Base-by-base conservation (phyloP, 2,113 vertebrate species). In the Axis porcinus region DNA sequence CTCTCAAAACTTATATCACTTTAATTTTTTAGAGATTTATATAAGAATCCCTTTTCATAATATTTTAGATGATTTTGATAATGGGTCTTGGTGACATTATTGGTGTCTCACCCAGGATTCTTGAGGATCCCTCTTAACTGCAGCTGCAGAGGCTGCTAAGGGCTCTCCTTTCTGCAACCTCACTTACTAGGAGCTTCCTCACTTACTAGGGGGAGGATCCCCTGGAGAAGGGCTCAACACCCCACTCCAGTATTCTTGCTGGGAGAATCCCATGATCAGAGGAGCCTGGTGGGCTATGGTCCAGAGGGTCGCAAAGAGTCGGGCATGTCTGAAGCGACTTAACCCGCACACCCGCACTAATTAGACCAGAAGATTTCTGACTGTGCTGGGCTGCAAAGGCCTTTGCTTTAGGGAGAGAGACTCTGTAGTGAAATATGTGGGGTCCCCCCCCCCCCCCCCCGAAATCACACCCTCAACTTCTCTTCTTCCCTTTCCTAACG, bases 321-420 rank as follows among this genome's bases (percentile, higher is more conserved):
- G 0, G 40, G 43, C 9, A 43, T 0, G 3, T 2, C 23, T 43
- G 70, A 15, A 76, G 12, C 0, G 0, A 43, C 70, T 14, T 76
- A 43, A 6, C 70, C 14, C 0, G 0, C 70, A 76, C 1, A 27
- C 40, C 43, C 0, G 1, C 4, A 19, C 30, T 52, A 21, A 7
- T 27, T 3, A n/a, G 58, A 30, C n/a, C 19, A 16, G 79, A 60
- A 28, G 30, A 52, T 21, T 28, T 43, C 12, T 45, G n/a, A 27
- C 36, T 30, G 36, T 81, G 8, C 52, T 88, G 43, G 36, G 13
- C 17, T 54, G 23, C 55, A 55, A 52, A 62, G 45, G 25, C 6
- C 7, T 23, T 52, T 47, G 33, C 36, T 55, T 78, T 76, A 12
- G 7, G 67, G 33, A 82, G 43, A 40, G n/a, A 64, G 33, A 14